Evolutionary conservation across 2,888 invertebrate species (phyloP).

Genomic region (Anagyrus pseudococci): DNA sequence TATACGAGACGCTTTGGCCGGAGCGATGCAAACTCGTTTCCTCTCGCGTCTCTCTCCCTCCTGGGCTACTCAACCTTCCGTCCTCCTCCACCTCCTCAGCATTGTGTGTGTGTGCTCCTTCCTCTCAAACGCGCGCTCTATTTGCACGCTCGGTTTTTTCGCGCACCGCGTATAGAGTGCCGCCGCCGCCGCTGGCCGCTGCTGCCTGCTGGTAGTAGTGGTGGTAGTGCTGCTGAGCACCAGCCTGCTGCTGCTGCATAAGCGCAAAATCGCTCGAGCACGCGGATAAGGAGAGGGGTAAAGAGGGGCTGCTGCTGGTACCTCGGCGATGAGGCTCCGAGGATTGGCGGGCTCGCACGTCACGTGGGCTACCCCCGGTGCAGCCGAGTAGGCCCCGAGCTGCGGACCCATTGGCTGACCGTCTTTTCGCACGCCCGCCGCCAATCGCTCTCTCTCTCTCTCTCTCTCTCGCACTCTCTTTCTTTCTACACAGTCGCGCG

Average conservation of each 20-base stretch:
- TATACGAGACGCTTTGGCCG: conserved; percentile 12
- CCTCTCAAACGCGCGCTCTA: no score
- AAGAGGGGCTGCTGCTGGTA: no score
- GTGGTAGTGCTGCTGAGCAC: neutral
- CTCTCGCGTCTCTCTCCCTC: conserved; percentile 25
- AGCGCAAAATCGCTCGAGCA: neutral
- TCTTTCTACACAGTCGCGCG: neutral
- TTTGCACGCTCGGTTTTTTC: no score
- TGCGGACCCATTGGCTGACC: neutral
- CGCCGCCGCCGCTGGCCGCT: no score
- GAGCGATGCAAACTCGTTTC: conserved; percentile 60
- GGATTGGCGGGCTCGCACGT: neutral
- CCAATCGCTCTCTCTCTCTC: conserved; percentile 4
- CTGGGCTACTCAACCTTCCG: no score
- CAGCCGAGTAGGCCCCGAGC: neutral
- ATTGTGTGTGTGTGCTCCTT: conserved; percentile 1
- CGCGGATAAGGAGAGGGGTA: no score
- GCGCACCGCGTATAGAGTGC: no score
- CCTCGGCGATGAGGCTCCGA: neutral
- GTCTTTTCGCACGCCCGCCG: conserved; percentile 22
- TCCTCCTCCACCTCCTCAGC: no score
- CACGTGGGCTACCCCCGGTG: neutral
- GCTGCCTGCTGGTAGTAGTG: neutral
- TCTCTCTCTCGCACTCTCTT: neutral
- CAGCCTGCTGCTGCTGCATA: neutral